phyloP scores from a whole-genome alignment of 1,140 invertebrate species.

The Orius insidiosus region DNA sequence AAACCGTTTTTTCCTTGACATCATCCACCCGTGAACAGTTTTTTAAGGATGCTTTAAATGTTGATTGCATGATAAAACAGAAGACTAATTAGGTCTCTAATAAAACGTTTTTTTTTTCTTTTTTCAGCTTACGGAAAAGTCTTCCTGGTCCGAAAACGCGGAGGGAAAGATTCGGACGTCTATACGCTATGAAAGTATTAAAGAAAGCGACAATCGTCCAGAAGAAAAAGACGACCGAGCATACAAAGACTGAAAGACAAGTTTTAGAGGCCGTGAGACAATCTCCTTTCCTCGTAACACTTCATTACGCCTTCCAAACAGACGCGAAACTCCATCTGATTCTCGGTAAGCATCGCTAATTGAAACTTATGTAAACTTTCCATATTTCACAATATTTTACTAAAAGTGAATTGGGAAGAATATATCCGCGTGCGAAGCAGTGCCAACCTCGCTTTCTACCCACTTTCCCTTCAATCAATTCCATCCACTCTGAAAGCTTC shows the following conservation, averaged over 20 bases:
- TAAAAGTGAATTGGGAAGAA: no score
- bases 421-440: no score
- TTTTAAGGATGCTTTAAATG: no score
- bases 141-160: conserved; percentile 72
- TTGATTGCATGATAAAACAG: no score
- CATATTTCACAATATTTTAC: no score
- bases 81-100: neutral
- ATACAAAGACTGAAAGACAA: conserved; percentile 77
- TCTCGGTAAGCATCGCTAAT: conserved; percentile 47
- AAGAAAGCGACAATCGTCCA: conserved; percentile 79
- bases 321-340: conserved; percentile 81
- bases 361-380: no score
- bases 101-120: conserved; percentile 22
- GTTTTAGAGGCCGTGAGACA: conserved; percentile 76
- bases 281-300: conserved; percentile 77
- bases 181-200: conserved; percentile 91
- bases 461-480: no score
- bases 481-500: no score
- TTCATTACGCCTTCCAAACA: conserved; percentile 90
- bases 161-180: conserved; percentile 55
- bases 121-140: conserved; percentile 85
- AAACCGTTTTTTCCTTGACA: no score
- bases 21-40: no score
- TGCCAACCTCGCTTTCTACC: no score
- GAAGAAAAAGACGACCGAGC: conserved; percentile 85